These are phyloP conservation scores for Drosophila repletoides DNA, from an alignment of 1,140 invertebrate species.

Conservation along the genomic window DNA sequence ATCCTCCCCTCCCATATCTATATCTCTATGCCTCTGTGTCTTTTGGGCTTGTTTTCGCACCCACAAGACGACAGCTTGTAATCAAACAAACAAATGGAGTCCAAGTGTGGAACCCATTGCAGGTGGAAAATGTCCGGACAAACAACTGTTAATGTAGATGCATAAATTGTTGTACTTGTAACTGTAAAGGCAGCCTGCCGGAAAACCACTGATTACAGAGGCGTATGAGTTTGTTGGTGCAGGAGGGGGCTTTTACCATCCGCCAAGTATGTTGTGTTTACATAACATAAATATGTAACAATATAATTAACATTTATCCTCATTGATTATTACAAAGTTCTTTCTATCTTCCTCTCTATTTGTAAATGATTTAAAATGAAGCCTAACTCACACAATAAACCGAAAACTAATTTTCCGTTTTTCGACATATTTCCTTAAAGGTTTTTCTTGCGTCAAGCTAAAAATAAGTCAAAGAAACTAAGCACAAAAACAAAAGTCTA, in stretches of 20 bases:
- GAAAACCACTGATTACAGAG: conserved; percentile 54
- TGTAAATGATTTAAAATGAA: no score
- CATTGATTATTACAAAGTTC: no score
- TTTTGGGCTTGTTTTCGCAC: conserved; percentile 35
- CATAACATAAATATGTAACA: no score
- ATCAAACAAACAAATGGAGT: conserved; percentile 53
- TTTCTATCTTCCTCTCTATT: neutral
- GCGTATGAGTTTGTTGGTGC: no score
- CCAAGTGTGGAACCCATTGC: conserved; percentile 33
- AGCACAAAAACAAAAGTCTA: conserved; percentile 25
- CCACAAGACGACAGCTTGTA: conserved; percentile 68
- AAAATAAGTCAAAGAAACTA: conserved; percentile 10
- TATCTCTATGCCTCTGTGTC: neutral
- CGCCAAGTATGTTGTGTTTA: no score
- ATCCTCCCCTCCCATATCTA: neutral
- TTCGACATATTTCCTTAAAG: neutral
- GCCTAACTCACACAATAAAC: no score
- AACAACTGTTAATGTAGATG: conserved; percentile 23
- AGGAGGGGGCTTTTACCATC: no score
- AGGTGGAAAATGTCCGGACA: conserved; percentile 23
- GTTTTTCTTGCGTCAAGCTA: neutral
- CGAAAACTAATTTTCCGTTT: no score
- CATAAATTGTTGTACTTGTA: conserved; percentile 14
- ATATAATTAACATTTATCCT: no score
- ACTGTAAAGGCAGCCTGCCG: conserved; percentile 29